These are phyloP conservation scores for Dendrophyllia cribrosa DNA, from an alignment of 64 coral and sea anemone genomes.

Conservation along the genomic window DNA sequence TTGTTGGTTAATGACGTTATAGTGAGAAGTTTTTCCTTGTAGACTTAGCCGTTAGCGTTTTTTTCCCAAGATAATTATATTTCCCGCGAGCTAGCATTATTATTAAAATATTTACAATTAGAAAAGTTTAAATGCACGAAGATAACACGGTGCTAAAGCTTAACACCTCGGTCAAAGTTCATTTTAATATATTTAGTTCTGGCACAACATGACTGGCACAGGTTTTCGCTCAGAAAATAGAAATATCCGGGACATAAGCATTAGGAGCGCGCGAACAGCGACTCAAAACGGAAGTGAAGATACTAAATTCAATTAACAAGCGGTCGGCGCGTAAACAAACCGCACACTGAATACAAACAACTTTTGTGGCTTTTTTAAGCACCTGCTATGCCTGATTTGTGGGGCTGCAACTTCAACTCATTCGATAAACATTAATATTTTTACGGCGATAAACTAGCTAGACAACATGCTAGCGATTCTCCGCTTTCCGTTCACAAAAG, in stretches of 20 bases:
- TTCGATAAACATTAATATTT: constrained; percentile 15
- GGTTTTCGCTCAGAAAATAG: neutral
- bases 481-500: neutral
- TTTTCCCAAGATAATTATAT: too few relatives aligned
- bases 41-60: too few relatives aligned
- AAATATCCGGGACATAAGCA: neutral
- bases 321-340: constrained; percentile 5
- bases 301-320: constrained; percentile 23
- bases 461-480: neutral
- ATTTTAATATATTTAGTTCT: too few relatives aligned
- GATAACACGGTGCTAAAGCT: neutral
- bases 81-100: too few relatives aligned
- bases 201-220: too few relatives aligned
- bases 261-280: neutral
- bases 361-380: neutral
- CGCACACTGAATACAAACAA: constrained; percentile 15
- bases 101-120: neutral
- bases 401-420: neutral
- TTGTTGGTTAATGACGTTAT: too few relatives aligned
- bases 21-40: too few relatives aligned
- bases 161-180: neutral
- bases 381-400: neutral
- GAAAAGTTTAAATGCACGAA: neutral
- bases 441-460: neutral
- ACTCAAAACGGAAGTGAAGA: neutral